Conservation (phyloP, 2,113 vertebrate species). For the Isurus oxyrinchus region DNA sequence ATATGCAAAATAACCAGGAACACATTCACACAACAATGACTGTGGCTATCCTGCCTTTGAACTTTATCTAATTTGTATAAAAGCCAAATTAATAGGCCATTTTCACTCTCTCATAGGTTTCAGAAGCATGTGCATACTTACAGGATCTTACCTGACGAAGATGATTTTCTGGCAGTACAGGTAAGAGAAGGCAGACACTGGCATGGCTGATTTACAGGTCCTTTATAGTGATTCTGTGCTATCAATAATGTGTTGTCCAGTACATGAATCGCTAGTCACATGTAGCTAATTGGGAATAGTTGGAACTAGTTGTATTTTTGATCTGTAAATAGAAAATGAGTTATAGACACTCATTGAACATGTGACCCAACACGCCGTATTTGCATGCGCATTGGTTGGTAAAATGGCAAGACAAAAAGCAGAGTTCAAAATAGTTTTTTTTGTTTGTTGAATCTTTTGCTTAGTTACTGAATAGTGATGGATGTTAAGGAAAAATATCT, state of each 20-base stretch:
- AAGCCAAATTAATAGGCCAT: not conserved
- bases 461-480: too few relatives aligned
- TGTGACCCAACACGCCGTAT: not conserved
- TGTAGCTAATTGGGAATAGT: not conserved
- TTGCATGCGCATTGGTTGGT: not conserved
- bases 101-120: conserved; percentile 60
- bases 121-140: conserved; percentile 97
- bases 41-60: not conserved
- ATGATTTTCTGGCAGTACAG: conserved; percentile 90
- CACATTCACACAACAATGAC: not conserved
- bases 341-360: not conserved
- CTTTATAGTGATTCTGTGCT: not conserved
- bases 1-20: not conserved
- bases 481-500: too few relatives aligned
- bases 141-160: conserved; percentile 87
- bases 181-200: conserved; percentile 51
- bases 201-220: not conserved
- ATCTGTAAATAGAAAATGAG: not conserved
- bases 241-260: not conserved
- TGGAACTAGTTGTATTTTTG: not conserved
- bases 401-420: too few relatives aligned
- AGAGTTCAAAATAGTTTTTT: too few relatives aligned
- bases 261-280: not conserved
- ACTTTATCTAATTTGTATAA: not conserved
- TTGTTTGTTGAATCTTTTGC: too few relatives aligned